Percentiles rank a stretch among this genome's conserved stretches.
Conservation (phyloP, 2,888 invertebrate species). For the Hyles lineata region DNA sequence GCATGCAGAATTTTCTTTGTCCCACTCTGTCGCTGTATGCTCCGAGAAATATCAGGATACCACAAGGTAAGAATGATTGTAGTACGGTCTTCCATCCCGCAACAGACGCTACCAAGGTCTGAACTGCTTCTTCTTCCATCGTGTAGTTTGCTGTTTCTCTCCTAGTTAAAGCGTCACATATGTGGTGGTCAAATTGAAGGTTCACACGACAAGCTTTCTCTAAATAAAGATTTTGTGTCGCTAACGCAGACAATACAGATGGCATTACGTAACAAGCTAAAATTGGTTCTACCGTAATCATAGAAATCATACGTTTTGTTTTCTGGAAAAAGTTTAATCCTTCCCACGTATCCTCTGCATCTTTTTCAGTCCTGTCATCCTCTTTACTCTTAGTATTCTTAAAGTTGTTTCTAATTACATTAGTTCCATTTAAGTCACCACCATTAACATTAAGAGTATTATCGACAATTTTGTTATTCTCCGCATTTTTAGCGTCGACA, state of each 20-base stretch:
- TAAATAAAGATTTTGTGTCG: conserved; percentile 93
- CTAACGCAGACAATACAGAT: conserved; percentile 88
- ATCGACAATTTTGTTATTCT: conserved; percentile 58
- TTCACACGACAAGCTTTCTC: conserved; percentile 95
- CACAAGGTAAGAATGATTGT: conserved; percentile 92
- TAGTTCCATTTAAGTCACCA: conserved; percentile 70
- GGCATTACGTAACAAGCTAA: conserved; percentile 89
- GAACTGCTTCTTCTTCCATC: conserved; percentile 87
- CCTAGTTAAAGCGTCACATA: conserved; percentile 91
- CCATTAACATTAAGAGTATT: conserved; percentile 58
- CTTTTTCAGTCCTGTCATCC: conserved; percentile 51
- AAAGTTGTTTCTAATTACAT: conserved; percentile 67
- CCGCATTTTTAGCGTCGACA: conserved; percentile 63
- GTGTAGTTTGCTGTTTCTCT: conserved; percentile 87
- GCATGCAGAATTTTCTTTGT: conserved; percentile 91
- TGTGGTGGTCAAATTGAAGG: conserved; percentile 87
- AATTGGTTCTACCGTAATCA: conserved; percentile 91
- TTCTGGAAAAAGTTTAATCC: conserved; percentile 84
- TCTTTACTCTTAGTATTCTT: conserved; percentile 55
- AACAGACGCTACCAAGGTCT: conserved; percentile 91
- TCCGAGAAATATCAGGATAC: conserved; percentile 92
- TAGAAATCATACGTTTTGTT: conserved; percentile 82
- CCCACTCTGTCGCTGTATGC: conserved; percentile 90
- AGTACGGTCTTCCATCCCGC: conserved; percentile 94
- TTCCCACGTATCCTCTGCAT: conserved; percentile 69